Conservation (phyloP, 1,140 invertebrate species). For the Sycobia sp. region DNA sequence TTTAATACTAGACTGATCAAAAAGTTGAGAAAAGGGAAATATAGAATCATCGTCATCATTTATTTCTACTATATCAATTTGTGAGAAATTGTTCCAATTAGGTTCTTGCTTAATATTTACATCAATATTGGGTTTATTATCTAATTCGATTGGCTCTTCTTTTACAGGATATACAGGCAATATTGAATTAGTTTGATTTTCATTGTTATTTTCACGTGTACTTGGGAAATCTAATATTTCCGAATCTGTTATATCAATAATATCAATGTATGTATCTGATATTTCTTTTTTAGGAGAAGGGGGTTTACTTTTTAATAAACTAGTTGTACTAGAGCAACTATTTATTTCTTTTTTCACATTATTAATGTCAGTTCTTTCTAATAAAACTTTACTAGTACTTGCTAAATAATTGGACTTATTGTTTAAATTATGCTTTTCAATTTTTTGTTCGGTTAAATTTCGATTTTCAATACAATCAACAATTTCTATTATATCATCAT, state of each 20-base stretch:
- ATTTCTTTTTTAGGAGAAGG: not conserved
- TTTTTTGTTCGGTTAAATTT: not conserved
- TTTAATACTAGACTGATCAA: conserved; percentile 34
- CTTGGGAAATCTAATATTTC: not conserved
- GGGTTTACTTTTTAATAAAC: not conserved
- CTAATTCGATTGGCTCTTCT: not conserved
- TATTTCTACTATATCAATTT: conserved; percentile 41
- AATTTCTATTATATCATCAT: conserved; percentile 39
- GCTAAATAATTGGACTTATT: no score
- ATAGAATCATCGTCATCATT: conserved; percentile 42
- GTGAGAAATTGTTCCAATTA: conserved; percentile 31
- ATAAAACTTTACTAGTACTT: no score
- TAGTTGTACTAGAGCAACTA: not conserved
- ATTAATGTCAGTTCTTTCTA: not conserved
- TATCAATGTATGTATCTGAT: not conserved
- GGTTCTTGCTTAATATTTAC: not conserved
- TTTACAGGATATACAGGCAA: not conserved
- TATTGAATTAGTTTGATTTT: conserved; percentile 1
- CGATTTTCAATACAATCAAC: conserved; percentile 15
- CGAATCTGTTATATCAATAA: not conserved
- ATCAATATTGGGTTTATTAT: not conserved
- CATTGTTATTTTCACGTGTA: not conserved
- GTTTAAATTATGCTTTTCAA: not conserved
- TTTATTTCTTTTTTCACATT: not conserved
- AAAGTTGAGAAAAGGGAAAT: conserved; percentile 47